These are phyloP conservation scores for Drosophila pruinosa DNA, from an alignment of 1,140 invertebrate genomes.

Conservation along the genomic window DNA sequence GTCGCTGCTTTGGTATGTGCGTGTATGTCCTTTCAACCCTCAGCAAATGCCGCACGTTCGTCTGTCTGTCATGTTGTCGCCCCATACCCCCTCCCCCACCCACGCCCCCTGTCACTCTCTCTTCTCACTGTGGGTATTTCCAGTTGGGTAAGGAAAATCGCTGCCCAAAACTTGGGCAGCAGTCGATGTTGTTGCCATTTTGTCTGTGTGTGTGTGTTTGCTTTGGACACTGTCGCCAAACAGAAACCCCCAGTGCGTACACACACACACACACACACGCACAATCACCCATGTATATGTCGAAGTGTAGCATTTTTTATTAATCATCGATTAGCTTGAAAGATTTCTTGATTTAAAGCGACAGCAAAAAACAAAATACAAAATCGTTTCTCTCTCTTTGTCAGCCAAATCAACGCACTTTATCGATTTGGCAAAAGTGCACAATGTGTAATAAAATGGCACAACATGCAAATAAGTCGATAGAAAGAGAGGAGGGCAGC, in stretches of 20 bases:
- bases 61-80: conserved; percentile 50
- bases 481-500: conserved; percentile 28
- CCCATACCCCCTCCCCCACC: background rate
- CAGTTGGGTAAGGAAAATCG: conserved; percentile 33
- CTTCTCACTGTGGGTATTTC: conserved; percentile 47
- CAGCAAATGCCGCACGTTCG: conserved; percentile 55
- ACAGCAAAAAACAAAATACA: conserved; percentile 4
- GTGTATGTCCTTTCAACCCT: conserved; percentile 70
- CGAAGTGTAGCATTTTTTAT: conserved; percentile 4
- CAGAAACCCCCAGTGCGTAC: conserved; percentile 52
- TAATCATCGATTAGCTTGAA: conserved; percentile 39
- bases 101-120: background rate
- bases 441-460: conserved; percentile 46
- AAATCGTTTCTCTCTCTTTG: background rate
- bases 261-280: conserved; percentile 1
- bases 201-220: conserved; percentile 45
- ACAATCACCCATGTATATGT: conserved; percentile 21
- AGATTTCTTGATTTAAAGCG: conserved; percentile 27
- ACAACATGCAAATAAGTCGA: conserved; percentile 69
- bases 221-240: conserved; percentile 72
- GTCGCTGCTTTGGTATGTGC: conserved; percentile 59
- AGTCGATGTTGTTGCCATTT: conserved; percentile 69
- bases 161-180: conserved; percentile 19
- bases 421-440: conserved; percentile 46
- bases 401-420: conserved; percentile 34